Percentiles rank a stretch among this genome's conserved stretches.
phyloP scores from a whole-genome alignment of 1,140 invertebrate species.

The Hyles euphorbiae region DNA sequence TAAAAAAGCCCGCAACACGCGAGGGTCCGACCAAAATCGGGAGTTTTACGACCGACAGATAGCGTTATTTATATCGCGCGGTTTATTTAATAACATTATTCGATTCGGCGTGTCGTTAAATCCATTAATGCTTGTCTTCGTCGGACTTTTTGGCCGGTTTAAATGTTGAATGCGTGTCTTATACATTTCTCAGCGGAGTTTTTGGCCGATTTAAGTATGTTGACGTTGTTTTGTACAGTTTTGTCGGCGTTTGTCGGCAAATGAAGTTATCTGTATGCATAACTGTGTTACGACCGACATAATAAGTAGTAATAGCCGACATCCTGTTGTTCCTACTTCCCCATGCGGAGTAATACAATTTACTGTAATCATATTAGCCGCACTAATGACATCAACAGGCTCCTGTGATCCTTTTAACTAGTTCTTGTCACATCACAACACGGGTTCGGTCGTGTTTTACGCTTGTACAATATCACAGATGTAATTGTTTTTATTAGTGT shows the following conservation, averaged over 20 bases:
- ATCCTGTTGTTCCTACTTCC: conserved; percentile 47
- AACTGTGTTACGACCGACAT: conserved; percentile 14
- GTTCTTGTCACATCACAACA: background rate
- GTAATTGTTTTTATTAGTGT: too few relatives aligned
- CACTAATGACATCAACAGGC: conserved; percentile 40
- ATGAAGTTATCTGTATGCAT: background rate
- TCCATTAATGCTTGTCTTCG: conserved; percentile 34
- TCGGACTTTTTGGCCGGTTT: conserved; percentile 21
- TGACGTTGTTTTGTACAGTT: background rate
- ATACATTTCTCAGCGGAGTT: background rate
- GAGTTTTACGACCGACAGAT: conserved; percentile 50
- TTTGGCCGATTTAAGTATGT: background rate
- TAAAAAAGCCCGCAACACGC: conserved; percentile 33
- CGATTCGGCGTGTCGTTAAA: conserved; percentile 37
- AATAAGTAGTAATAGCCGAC: conserved; percentile 35
- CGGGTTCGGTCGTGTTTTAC: too few relatives aligned
- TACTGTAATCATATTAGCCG: conserved; percentile 57
- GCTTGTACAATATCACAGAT: too few relatives aligned
- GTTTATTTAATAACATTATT: conserved; percentile 59
- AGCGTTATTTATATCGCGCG: conserved; percentile 50
- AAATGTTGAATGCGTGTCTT: conserved; percentile 13
- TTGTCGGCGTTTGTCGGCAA: background rate
- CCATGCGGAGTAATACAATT: conserved; percentile 53
- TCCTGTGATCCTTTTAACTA: conserved; percentile 43
- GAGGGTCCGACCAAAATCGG: conserved; percentile 34